Conservation (phyloP, 2,113 vertebrate genomes). For the Jaculus jaculus region DNA sequence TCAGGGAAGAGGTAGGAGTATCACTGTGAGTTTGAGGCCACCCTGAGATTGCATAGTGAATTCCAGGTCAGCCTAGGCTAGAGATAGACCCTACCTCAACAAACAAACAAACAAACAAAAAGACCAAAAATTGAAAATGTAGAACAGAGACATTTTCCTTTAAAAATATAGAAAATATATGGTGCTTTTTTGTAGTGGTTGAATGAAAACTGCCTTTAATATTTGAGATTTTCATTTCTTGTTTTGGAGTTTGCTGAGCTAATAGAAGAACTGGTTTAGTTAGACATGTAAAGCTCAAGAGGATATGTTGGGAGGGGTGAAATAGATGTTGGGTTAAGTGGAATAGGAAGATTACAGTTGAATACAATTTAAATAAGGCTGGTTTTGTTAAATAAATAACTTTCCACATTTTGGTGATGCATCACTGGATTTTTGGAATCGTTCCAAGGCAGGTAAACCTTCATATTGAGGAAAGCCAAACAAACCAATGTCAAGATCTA, state of each 20-base stretch:
- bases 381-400: slow-evolving; percentile 57
- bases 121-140: neutral
- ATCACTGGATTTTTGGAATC: slow-evolving; percentile 52
- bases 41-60: too few species aligned
- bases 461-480: slow-evolving; percentile 60
- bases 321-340: neutral
- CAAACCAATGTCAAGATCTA: slow-evolving; percentile 68
- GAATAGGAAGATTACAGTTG: neutral
- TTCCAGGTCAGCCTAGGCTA: too few species aligned
- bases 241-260: neutral
- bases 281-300: slow-evolving; percentile 47
- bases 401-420: slow-evolving; percentile 54
- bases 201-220: neutral
- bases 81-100: too few species aligned
- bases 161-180: neutral
- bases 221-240: slow-evolving; percentile 40
- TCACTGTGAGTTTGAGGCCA: too few species aligned
- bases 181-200: neutral
- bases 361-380: neutral
- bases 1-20: too few species aligned
- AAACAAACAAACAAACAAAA: neutral
- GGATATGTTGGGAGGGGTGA: neutral
- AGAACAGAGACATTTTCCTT: neutral
- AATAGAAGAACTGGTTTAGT: slow-evolving; percentile 35
- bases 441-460: slow-evolving; percentile 56